Percentiles rank a stretch among this genome's conserved stretches.
Conservation (phyloP, 2,888 invertebrate genomes). For the Cataglyphis albicans region DNA sequence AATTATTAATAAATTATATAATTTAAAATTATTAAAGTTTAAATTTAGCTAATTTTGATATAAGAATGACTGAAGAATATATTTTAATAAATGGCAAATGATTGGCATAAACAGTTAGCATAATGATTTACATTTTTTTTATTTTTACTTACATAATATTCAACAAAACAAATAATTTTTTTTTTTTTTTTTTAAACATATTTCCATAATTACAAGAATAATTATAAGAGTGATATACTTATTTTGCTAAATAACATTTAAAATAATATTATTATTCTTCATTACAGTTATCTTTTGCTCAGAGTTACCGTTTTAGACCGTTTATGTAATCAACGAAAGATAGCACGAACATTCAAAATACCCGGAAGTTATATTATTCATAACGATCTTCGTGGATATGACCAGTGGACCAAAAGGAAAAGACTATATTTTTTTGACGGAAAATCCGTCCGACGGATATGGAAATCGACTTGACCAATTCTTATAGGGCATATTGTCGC, state of each 20-base stretch:
- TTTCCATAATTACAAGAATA: not conserved
- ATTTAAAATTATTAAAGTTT: not conserved
- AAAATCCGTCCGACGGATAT: not conserved
- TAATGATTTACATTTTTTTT: not conserved
- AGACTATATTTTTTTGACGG: conserved; percentile 22
- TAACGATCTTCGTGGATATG: conserved; percentile 24
- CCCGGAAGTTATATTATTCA: conserved; percentile 5
- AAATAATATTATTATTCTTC: conserved; percentile 4
- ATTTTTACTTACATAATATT: not conserved
- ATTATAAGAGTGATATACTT: not conserved
- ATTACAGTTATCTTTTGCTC: conserved; percentile 39
- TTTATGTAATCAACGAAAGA: conserved; percentile 19
- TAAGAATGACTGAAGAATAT: not conserved
- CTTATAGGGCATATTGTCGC: conserved; percentile 10
- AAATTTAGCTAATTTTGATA: not conserved
- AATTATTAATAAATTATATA: no score
- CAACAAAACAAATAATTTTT: not conserved
- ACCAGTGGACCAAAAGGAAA: conserved; percentile 65
- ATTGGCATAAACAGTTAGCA: not conserved
- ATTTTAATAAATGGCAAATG: not conserved
- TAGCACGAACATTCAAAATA: not conserved
- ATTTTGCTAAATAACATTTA: not conserved
- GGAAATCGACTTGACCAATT: conserved; percentile 22
- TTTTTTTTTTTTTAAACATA: not conserved
- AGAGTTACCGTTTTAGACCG: not conserved